Percentiles rank a stretch among this genome's conserved stretches.
Evolutionary conservation across 1,140 invertebrate species (phyloP).

Genomic region (Eumeta japonica): DNA sequence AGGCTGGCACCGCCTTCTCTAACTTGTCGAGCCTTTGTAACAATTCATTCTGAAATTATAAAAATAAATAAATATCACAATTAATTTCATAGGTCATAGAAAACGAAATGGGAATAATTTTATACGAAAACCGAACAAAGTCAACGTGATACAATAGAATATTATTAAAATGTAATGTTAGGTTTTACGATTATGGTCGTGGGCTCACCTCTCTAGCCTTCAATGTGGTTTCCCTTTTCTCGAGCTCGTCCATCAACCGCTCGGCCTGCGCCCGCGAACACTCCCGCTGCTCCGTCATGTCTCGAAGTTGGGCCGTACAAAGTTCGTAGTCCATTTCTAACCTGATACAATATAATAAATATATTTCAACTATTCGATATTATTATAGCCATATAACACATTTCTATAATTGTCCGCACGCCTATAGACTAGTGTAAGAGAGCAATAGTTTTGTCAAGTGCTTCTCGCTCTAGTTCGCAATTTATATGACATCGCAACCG

Average conservation of each 20-base stretch:
- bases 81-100: too few species aligned
- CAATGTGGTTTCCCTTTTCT: conserved; percentile 57
- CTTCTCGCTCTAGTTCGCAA: too few species aligned
- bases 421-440: too few species aligned
- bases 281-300: conserved; percentile 59
- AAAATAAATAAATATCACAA: background rate
- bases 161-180: too few species aligned
- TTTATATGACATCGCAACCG: too few species aligned
- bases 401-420: too few species aligned
- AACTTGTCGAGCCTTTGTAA: conserved; percentile 62
- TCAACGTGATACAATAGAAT: too few species aligned
- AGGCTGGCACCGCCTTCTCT: conserved; percentile 64
- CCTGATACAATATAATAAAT: too few species aligned
- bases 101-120: too few species aligned
- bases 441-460: too few species aligned
- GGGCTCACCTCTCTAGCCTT: conserved; percentile 35
- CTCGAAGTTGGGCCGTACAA: conserved; percentile 49
- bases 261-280: conserved; percentile 54
- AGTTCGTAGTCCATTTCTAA: conserved; percentile 56
- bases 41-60: conserved; percentile 56
- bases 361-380: background rate
- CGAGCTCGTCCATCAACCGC: conserved; percentile 46
- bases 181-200: background rate
- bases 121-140: too few species aligned
- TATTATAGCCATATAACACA: too few species aligned